phyloP scores from a whole-genome alignment of 2,113 vertebrate species.

The Python bivittatus region DNA sequence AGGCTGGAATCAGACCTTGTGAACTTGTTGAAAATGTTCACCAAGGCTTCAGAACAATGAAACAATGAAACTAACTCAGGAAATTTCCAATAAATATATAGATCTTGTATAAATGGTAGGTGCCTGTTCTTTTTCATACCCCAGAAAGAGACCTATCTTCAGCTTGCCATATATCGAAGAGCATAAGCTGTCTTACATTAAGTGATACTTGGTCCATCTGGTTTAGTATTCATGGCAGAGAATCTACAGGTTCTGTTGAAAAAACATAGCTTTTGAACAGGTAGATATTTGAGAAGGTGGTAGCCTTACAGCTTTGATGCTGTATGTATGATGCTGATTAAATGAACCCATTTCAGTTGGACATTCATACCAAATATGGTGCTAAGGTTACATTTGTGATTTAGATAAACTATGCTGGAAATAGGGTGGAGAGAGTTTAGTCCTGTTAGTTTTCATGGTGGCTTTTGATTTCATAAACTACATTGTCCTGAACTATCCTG shows the following conservation, averaged over 20 bases:
- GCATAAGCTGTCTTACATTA: not conserved
- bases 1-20: not conserved
- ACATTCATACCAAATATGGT: not conserved
- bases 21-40: not conserved
- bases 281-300: not conserved
- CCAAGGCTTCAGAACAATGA: not conserved
- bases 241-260: not conserved
- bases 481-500: not conserved
- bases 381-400: not conserved
- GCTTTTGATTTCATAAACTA: not conserved
- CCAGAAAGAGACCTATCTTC: not conserved
- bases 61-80: not conserved
- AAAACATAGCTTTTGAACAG: not conserved
- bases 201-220: not conserved
- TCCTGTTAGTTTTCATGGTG: not conserved
- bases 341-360: not conserved
- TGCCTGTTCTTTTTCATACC: too few relatives aligned
- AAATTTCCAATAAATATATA: not conserved
- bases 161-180: not conserved
- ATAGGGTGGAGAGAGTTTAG: not conserved
- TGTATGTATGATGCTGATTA: not conserved
- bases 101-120: not conserved
- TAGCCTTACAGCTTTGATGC: not conserved
- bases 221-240: not conserved
- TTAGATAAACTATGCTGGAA: not conserved